Evolutionary conservation across 2,888 invertebrate species (phyloP), one percentile per base, ranked within the genome.

Genomic region (Lagria hirta): DNA sequence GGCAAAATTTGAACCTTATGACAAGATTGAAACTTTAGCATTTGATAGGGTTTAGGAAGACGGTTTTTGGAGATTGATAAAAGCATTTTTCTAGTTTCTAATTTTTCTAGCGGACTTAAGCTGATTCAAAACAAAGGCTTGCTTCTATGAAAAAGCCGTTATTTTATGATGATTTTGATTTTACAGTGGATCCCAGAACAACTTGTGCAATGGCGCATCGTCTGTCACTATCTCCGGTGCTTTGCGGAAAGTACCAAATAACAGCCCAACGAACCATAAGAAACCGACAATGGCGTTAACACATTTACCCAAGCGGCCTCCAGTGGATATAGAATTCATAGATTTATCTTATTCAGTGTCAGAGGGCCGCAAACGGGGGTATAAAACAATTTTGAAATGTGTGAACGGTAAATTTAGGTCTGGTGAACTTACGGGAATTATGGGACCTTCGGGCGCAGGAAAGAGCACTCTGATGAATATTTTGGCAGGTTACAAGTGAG

Each of bases 371-470:
- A 80, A 82, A 66, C 78, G 85, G 53, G 89, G 89, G 4, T 86
- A 85, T 69, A 94, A 94, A 71, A 86, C 88, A 3, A 64, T 64
- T 30, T 48, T 64, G 29, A 93, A 92, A 73, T 82, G 86, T 57
- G 85, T 96, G 41, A 89, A 87, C 61, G 96, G 96, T 4, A 86
- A 86, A 64, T 92, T 94, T 69, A 79, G 81, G 56, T 89, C 88
- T 48, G 91, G 95, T n/a, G 90, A 94, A 65, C 75, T 96, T 57
- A 92, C 93, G 1, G 95, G 93, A 16, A 94, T 96, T 45, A 94
- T 96, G 94, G 96, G 96, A 17, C 95, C 96, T 16, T 94, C 94
- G 0, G 86, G 86, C 3, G 84, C 82, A 4, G 81, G 85, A 14
- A 75, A 94, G 66, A 90, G 90, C 34, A 91, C 93, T 0, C 76